Evolutionary conservation across 2,888 invertebrate species (phyloP).

Genomic region (Chaitophorus viminalis): DNA sequence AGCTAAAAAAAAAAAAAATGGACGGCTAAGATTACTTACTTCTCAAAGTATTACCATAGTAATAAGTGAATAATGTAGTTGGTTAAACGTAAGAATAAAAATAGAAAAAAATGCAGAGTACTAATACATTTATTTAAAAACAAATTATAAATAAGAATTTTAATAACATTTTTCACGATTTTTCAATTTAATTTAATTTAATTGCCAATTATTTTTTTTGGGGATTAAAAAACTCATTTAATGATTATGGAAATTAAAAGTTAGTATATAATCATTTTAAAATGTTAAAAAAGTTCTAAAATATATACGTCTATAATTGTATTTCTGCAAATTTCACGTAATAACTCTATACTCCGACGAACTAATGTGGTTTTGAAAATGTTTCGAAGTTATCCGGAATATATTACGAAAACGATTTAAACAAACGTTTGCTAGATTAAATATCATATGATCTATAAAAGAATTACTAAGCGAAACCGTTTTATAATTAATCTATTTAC

Average conservation of each 20-base stretch:
- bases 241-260: conserved; percentile 21
- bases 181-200: conserved; percentile 7
- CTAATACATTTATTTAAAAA: conserved; percentile 23
- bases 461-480: not conserved
- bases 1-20: not conserved
- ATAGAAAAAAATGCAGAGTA: not conserved
- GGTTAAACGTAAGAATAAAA: not conserved
- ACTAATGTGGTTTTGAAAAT: not conserved
- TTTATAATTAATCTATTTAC: not conserved
- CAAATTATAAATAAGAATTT: conserved; percentile 1
- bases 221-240: not conserved
- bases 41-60: conserved; percentile 6
- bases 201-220: conserved; percentile 7
- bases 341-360: too few species aligned
- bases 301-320: not conserved
- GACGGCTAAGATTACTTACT: not conserved
- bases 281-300: not conserved
- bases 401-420: not conserved
- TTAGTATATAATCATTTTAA: not conserved
- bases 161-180: conserved; percentile 22
- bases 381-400: not conserved
- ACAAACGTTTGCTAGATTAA: not conserved
- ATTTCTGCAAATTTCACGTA: not conserved
- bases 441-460: not conserved
- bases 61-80: conserved; percentile 10